These are phyloP conservation scores for Dendrolimus punctatus DNA, from an alignment of 1,140 invertebrate species.

Conservation along the genomic window DNA sequence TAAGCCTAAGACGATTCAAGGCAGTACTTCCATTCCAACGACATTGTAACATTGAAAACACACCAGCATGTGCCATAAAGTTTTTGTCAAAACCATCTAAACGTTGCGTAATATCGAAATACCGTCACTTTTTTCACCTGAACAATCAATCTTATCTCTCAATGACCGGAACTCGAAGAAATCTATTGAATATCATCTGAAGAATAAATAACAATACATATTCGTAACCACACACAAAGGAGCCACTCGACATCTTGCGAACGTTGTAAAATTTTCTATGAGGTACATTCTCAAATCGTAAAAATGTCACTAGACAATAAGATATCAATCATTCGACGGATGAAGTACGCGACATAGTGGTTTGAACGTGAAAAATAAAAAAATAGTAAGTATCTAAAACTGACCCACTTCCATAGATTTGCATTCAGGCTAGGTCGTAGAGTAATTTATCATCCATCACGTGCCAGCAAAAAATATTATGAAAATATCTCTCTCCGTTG, in stretches of 20 bases:
- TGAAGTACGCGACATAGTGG: constrained; percentile 37
- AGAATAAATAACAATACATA: constrained; percentile 15
- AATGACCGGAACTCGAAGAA: constrained; percentile 46
- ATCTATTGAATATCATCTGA: too few species aligned
- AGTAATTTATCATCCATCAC: constrained; percentile 62
- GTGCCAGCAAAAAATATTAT: constrained; percentile 43
- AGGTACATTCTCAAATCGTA: constrained; percentile 44
- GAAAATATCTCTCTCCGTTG: constrained; percentile 18
- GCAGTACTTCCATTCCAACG: too few species aligned
- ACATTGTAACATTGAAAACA: too few species aligned
- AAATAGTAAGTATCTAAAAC: constrained; percentile 24
- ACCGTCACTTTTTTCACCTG: constrained; percentile 7
- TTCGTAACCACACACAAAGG: constrained; percentile 41
- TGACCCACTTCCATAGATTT: constrained; percentile 65
- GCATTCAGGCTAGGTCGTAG: constrained; percentile 48
- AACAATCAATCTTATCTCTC: constrained; percentile 32
- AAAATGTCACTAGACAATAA: constrained; percentile 63
- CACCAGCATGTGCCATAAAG: too few species aligned
- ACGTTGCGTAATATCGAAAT: constrained; percentile 5
- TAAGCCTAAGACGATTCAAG: too few species aligned
- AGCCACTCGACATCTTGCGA: constrained; percentile 22
- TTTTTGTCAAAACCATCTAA: not conserved
- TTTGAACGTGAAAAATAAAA: constrained; percentile 52
- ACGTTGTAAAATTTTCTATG: constrained; percentile 46
- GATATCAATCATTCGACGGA: constrained; percentile 57